A percentile compares a stretch with the other conserved stretches of the same genome.
Conservation (phyloP, 1,140 invertebrate genomes). For the Drosophila sechellia region DNA sequence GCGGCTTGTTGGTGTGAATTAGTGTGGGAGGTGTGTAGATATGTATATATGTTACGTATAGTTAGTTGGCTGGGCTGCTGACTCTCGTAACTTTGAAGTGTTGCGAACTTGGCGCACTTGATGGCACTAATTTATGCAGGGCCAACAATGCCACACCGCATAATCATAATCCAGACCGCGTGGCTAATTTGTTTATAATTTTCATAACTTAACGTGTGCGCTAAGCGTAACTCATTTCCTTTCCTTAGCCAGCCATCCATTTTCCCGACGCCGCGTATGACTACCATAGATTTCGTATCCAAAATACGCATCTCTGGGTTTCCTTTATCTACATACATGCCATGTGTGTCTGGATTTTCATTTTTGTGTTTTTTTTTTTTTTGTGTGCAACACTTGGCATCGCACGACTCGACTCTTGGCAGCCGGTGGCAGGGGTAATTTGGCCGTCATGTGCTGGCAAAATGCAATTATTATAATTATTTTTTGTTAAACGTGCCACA, state of each 20-base stretch:
- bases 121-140: slow-evolving; percentile 74
- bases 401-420: slow-evolving; percentile 52
- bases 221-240: slow-evolving; percentile 61
- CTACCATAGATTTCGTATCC: slow-evolving; percentile 25
- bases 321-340: slow-evolving; percentile 6
- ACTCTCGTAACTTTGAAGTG: slow-evolving; percentile 38
- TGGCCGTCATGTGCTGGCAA: slow-evolving; percentile 49
- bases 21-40: not conserved
- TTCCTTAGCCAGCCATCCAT: not conserved
- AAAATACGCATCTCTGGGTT: slow-evolving; percentile 24
- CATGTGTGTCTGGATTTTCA: slow-evolving; percentile 9
- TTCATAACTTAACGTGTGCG: slow-evolving; percentile 77
- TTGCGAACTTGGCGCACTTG: slow-evolving; percentile 55
- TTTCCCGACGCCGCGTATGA: slow-evolving; percentile 24
- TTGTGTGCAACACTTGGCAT: slow-evolving; percentile 39
- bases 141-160: slow-evolving; percentile 69
- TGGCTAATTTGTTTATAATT: slow-evolving; percentile 81
- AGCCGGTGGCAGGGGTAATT: slow-evolving; percentile 38
- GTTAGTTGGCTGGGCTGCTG: not conserved
- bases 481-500: slow-evolving; percentile 43
- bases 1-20: slow-evolving; percentile 10
- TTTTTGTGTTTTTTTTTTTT: slow-evolving; percentile 1
- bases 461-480: slow-evolving; percentile 56
- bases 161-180: slow-evolving; percentile 53
- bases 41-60: not conserved